Evolutionary conservation across 2,113 vertebrate species (phyloP).

Genomic region (Sinocyclocheilus rhinocerous): DNA sequence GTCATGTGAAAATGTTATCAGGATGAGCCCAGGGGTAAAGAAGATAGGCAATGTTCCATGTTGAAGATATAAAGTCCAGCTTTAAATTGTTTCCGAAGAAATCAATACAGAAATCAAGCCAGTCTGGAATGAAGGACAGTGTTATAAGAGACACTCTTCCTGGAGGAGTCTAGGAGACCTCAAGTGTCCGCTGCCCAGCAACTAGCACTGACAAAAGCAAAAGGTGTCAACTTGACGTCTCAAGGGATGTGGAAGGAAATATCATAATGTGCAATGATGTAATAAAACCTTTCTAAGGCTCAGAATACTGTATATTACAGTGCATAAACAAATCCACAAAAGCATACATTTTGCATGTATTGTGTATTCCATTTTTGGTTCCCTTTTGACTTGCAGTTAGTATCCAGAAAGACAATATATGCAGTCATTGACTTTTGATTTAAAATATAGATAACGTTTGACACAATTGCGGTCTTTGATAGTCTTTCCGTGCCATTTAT

Average conservation of each 20-base stretch:
- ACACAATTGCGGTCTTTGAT: not conserved
- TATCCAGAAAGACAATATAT: too few relatives aligned
- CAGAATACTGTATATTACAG: not conserved
- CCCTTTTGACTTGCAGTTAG: too few relatives aligned
- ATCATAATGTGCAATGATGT: not conserved
- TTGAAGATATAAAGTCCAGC: constrained; percentile 34
- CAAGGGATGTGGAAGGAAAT: not conserved
- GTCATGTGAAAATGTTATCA: constrained; percentile 24
- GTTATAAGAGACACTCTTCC: constrained; percentile 23
- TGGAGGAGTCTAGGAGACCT: constrained; percentile 25
- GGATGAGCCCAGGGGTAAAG: constrained; percentile 20
- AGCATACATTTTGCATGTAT: not conserved
- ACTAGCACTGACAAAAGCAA: not conserved
- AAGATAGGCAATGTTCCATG: constrained; percentile 26
- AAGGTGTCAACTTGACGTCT: not conserved
- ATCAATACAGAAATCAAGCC: constrained; percentile 33
- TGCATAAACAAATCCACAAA: not conserved
- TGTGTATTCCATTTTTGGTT: not conserved
- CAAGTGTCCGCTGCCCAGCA: not conserved
- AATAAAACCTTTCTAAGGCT: not conserved
- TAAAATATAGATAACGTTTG: not conserved
- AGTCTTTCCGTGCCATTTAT: not conserved
- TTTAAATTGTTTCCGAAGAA: constrained; percentile 31
- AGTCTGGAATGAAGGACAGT: not conserved
- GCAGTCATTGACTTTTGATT: not conserved